Evolutionary conservation across 2,113 vertebrate species (phyloP).

Genomic region (Heptranchias perlo): DNA sequence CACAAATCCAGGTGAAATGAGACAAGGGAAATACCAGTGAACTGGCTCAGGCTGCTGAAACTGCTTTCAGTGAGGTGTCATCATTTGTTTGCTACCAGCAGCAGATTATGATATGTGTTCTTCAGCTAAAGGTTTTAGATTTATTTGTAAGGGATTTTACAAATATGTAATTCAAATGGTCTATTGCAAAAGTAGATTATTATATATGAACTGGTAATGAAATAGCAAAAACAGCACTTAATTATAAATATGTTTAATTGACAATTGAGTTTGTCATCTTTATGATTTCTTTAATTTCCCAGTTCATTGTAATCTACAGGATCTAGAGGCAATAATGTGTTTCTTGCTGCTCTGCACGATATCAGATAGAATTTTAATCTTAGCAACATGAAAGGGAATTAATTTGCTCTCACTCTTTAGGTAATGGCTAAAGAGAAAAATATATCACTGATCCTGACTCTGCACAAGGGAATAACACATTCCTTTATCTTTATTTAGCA

Average conservation of each 20-base stretch:
- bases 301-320: neutral
- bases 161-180: neutral
- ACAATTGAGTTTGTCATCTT: neutral
- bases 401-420: neutral
- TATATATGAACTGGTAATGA: neutral
- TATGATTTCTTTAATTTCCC: neutral
- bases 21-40: no score
- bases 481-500: constrained; percentile 16
- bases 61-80: no score
- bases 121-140: neutral
- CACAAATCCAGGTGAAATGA: no score
- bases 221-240: neutral
- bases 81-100: no score
- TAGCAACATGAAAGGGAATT: neutral
- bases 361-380: neutral
- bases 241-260: neutral
- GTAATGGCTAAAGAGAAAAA: neutral
- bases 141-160: neutral
- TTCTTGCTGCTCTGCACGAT: neutral
- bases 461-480: neutral
- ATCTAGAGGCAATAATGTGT: neutral
- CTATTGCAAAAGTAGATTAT: neutral
- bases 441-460: neutral
- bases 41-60: no score
- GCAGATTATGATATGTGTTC: no score